Evolutionary conservation across 2,113 vertebrate species (phyloP), one percentile per base, ranked within the genome.

Genomic region (Falcunculus frontatus): DNA sequence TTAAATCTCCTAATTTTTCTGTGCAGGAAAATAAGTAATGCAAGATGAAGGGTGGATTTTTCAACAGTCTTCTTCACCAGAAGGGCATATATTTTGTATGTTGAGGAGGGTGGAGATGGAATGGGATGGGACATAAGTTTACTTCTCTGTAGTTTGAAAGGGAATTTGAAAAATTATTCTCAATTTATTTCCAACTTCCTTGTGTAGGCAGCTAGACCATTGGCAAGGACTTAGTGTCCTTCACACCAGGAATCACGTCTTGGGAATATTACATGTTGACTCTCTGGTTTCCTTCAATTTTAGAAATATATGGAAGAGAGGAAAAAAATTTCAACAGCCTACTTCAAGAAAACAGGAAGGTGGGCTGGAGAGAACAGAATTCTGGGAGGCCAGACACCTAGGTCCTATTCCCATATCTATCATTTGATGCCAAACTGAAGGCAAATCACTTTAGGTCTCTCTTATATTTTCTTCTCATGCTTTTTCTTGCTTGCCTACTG

Each of bases 221-320:
- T 84, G 72, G 55, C 50, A 73, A 89, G 56, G 18, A 83, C 41
- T 83, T 80, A 7, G 13, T 68, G 75, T 90, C 65, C 41, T 87
- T 63, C 30, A 33, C 29, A 94, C 88, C 26, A 72, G 63, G 16
- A 74, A 59, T 86, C 62, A 77, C 0, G 13, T 77, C 60, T 64
- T 76, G 67, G 59, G 60, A 94, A 57, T 56, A 37, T 69, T 77
- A 74, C 11, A 11, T 76, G 50, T 84, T 92, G 85, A 64, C 87
- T 91, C 39, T 87, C 55, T 93, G 55, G 57, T 84, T 97, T 97
- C 7, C 13, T 82, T 73, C 56, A 59, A 47, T 75, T 94, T 96
- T 75, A 82, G 70, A 96, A 96, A 76, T 69, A 93, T 64, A 87
- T 79, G 62, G 70, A 87, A 96, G 57, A 32, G 39, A 27, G 32